A percentile compares a stretch with the other conserved stretches of the same genome.
These are phyloP conservation scores for Pelagia noctiluca DNA, from an alignment of 30 jellyfish, hydroid and myxozoan species.

Conservation along the genomic window DNA sequence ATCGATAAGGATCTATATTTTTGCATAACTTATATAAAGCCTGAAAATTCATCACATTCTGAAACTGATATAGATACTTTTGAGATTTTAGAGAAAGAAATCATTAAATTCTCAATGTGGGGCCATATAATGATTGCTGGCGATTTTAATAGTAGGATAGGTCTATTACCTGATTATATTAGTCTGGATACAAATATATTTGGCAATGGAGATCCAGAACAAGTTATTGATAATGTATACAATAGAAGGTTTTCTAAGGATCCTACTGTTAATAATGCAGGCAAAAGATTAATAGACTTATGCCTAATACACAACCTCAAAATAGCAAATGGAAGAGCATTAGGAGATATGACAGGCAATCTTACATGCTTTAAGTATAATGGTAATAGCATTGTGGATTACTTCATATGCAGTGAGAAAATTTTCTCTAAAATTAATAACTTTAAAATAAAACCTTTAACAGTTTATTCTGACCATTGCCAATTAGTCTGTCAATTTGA, in stretches of 20 bases:
- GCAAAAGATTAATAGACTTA: no score
- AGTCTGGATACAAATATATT: neutral
- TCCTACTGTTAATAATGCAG: neutral
- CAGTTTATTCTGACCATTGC: neutral
- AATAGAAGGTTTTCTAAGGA: neutral
- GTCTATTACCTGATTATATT: neutral
- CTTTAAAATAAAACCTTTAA: neutral
- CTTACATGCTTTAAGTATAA: neutral
- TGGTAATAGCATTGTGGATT: no score
- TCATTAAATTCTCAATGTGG: neutral
- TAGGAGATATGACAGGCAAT: no score
- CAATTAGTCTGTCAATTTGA: neutral
- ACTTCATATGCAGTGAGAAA: neutral
- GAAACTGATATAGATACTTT: neutral
- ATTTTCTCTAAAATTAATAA: neutral
- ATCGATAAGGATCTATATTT: neutral
- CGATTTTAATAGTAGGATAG: neutral
- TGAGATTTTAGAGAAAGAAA: neutral
- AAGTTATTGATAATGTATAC: neutral
- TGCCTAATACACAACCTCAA: no score
- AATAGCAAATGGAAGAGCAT: no score
- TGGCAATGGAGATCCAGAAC: neutral
- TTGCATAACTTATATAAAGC: neutral
- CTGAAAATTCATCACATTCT: neutral
- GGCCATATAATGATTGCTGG: neutral